These are phyloP conservation scores for Gastrophysa polygoni DNA, from an alignment of 2,888 invertebrate species.

Conservation along the genomic window DNA sequence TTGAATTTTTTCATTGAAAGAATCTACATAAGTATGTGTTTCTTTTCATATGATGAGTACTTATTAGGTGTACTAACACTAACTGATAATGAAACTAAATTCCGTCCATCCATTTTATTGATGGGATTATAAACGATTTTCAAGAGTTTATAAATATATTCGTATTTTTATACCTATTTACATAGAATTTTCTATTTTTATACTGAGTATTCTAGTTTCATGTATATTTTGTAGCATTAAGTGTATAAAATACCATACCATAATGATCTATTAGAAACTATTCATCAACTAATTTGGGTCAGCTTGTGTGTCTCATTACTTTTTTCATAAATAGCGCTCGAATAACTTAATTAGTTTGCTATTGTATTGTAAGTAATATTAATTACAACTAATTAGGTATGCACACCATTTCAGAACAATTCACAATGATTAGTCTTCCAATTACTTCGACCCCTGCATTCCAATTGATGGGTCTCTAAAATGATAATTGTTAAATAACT, in stretches of 20 bases:
- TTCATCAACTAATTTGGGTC: too few relatives aligned
- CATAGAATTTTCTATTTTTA: background rate
- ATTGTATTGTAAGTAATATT: too few relatives aligned
- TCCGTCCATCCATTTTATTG: background rate
- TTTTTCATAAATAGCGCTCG: too few relatives aligned
- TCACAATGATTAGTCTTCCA: conserved; percentile 7
- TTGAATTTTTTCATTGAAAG: too few relatives aligned
- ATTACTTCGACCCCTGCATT: background rate
- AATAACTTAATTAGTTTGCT: too few relatives aligned
- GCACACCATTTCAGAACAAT: background rate
- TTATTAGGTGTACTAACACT: too few relatives aligned
- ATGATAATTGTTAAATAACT: conserved; percentile 10
- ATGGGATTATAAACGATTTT: background rate
- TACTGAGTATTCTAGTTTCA: background rate
- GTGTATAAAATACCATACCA: background rate
- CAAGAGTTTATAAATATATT: background rate
- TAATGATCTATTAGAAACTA: too few relatives aligned
- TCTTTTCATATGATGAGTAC: too few relatives aligned
- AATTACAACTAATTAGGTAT: too few relatives aligned
- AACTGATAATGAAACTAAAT: too few relatives aligned
- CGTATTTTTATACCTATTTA: background rate
- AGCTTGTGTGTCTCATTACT: too few relatives aligned
- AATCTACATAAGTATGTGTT: too few relatives aligned
- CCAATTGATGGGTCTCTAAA: conserved; percentile 2
- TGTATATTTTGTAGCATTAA: background rate